Conservation (phyloP, 2,113 vertebrate species). For the Guaruba guarouba region DNA sequence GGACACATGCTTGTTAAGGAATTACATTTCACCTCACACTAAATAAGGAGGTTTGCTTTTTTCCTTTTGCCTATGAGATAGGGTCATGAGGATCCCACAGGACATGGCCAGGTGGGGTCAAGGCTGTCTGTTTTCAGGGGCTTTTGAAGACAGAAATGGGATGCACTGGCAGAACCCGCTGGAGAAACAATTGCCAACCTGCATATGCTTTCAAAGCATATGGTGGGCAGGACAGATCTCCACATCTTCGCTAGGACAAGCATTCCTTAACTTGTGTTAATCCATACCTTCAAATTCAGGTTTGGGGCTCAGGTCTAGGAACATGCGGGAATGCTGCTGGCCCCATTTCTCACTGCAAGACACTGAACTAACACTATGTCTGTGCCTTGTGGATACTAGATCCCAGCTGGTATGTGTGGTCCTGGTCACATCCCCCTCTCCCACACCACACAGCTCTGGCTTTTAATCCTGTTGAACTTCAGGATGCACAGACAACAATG, state of each 20-base stretch:
- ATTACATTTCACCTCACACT: not conserved
- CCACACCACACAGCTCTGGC: not conserved
- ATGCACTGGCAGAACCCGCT: not conserved
- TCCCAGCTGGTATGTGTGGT: not conserved
- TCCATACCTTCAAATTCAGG: not conserved
- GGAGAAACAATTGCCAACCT: not conserved
- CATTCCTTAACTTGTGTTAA: not conserved
- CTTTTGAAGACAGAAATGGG: not conserved
- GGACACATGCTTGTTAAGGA: not conserved
- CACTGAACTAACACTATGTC: not conserved
- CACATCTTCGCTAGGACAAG: not conserved
- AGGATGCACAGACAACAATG: not conserved
- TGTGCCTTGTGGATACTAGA: not conserved
- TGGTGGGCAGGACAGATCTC: not conserved
- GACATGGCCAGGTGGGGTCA: not conserved
- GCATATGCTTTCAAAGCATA: not conserved
- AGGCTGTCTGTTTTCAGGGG: not conserved
- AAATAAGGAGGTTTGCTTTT: not conserved
- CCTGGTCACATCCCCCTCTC: not conserved
- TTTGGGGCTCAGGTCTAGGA: not conserved
- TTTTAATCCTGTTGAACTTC: slow-evolving; percentile 5
- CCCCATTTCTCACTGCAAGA: not conserved
- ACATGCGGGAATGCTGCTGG: not conserved
- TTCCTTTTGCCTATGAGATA: not conserved
- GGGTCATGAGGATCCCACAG: not conserved